Percentiles rank a stretch among this genome's conserved stretches.
phyloP scores from a whole-genome alignment of 1,140 invertebrate species.

The Eriosoma lanigerum region DNA sequence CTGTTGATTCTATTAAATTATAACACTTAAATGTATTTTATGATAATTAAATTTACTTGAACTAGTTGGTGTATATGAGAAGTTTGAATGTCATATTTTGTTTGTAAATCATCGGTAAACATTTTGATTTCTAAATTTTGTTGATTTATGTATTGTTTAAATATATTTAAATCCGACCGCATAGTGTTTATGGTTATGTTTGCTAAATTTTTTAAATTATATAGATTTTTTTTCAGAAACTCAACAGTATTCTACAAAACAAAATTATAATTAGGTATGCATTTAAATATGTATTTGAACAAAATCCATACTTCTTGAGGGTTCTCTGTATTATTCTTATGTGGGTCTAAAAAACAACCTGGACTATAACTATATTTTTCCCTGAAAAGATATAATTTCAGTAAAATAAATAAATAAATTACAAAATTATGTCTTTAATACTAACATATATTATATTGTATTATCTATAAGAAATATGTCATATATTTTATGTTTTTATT shows the following conservation, averaged over 20 bases:
- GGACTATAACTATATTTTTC: slow-evolving; percentile 18
- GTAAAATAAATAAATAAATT: background rate
- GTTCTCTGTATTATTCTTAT: slow-evolving; percentile 5
- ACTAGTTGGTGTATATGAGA: slow-evolving; percentile 9
- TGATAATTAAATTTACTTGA: background rate
- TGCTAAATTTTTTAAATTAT: slow-evolving; percentile 2
- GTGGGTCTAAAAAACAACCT: background rate
- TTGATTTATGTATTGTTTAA: slow-evolving; percentile 31
- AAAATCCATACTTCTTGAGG: slow-evolving; percentile 22
- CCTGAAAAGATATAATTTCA: slow-evolving; percentile 11
- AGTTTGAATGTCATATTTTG: slow-evolving; percentile 33
- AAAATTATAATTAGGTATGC: background rate
- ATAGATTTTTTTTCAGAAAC: slow-evolving; percentile 3
- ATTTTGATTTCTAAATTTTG: slow-evolving; percentile 25
- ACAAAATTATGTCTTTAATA: background rate
- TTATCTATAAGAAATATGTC: too few relatives aligned
- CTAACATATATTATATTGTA: background rate
- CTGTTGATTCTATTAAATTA: background rate
- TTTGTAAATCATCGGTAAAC: slow-evolving; percentile 34
- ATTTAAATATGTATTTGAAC: background rate
- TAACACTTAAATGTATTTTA: background rate
- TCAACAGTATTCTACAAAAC: slow-evolving; percentile 29
- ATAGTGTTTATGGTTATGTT: slow-evolving; percentile 6
- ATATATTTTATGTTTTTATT: too few relatives aligned
- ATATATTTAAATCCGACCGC: slow-evolving; percentile 34